phyloP scores from a whole-genome alignment of 1,140 invertebrate genomes.

The Carcinoscorpius rotundicauda region DNA sequence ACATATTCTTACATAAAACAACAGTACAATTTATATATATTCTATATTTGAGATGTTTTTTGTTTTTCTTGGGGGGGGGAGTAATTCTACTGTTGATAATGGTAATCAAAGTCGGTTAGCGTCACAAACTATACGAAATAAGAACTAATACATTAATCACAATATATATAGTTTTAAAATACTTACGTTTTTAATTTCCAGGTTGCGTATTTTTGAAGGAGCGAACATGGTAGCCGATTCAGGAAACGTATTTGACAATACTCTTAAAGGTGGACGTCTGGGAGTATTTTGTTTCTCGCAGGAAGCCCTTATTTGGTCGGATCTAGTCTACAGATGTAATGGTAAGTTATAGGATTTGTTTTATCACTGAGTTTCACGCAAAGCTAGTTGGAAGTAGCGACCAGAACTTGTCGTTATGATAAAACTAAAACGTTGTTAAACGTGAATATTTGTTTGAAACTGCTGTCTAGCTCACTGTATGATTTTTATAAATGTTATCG shows the following conservation, averaged over 20 bases:
- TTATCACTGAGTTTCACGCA: no score
- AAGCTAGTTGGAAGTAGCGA: background rate
- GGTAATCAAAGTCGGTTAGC: no score
- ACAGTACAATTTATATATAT: background rate
- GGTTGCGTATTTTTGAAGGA: constrained; percentile 51
- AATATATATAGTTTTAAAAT: background rate
- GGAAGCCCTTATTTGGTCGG: constrained; percentile 95
- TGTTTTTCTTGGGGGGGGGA: no score
- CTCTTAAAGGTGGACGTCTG: constrained; percentile 72
- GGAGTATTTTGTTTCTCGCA: constrained; percentile 96
- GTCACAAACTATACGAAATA: no score
- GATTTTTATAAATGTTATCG: background rate
- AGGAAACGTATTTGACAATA: constrained; percentile 80
- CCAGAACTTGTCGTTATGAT: background rate
- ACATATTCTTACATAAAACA: no score
- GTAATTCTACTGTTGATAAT: background rate
- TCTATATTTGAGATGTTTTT: no score
- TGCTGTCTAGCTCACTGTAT: background rate
- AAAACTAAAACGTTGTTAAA: constrained; percentile 7
- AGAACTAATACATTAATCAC: no score
- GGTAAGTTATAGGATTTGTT: constrained; percentile 44
- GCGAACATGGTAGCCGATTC: constrained; percentile 77
- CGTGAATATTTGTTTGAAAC: background rate
- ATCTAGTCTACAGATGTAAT: constrained; percentile 86
- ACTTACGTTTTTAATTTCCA: constrained; percentile 17